A percentile compares a stretch with the other conserved stretches of the same genome.
Evolutionary conservation across 2,113 vertebrate species (phyloP).

Genomic region (Herpetotheres cachinnans): DNA sequence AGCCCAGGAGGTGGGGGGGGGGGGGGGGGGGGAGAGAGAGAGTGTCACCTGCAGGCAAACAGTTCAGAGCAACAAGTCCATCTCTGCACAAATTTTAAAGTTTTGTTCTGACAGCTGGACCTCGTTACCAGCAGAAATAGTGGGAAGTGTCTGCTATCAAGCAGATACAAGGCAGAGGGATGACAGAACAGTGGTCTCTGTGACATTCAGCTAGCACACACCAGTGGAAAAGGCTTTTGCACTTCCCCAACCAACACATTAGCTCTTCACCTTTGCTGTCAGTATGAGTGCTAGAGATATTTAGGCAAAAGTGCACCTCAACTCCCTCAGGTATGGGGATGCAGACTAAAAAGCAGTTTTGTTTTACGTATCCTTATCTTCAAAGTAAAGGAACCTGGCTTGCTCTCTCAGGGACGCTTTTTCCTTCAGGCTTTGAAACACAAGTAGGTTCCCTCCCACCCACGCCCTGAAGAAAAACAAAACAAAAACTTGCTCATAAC

Average conservation of each 20-base stretch:
- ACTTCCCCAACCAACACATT: neutral
- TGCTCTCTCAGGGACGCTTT: neutral
- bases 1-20: too few species aligned
- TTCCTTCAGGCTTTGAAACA: neutral
- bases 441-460: neutral
- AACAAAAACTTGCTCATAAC: neutral
- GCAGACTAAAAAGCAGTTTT: conserved; percentile 3
- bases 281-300: neutral
- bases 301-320: neutral
- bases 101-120: neutral
- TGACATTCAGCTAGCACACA: neutral
- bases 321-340: neutral
- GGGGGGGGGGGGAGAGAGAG: too few species aligned
- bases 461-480: neutral
- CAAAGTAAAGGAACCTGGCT: neutral
- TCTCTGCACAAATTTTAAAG: neutral
- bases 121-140: neutral
- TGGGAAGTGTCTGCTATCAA: neutral
- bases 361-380: neutral
- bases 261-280: conserved; percentile 16
- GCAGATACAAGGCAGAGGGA: neutral
- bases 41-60: neutral
- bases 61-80: neutral
- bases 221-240: neutral
- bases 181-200: neutral